Percentiles rank a stretch among this genome's conserved stretches.
Conservation (phyloP, 1,140 invertebrate genomes). For the Drosophila azteca region DNA sequence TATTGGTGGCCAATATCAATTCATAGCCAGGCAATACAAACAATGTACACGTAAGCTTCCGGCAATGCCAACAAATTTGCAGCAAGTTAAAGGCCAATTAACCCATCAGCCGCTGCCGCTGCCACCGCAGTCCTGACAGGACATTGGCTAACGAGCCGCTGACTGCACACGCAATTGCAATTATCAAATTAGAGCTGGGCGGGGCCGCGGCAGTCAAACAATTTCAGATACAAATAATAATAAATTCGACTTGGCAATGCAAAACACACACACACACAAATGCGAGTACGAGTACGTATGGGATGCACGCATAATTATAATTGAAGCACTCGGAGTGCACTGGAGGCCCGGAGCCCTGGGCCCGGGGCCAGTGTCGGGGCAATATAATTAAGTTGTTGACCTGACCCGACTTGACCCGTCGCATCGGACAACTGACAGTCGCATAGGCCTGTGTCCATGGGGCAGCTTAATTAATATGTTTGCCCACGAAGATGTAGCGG, state of each 20-base stretch:
- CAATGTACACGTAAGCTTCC: conserved; percentile 4
- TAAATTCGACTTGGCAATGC: conserved; percentile 48
- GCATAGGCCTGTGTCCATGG: conserved; percentile 56
- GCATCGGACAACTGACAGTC: conserved; percentile 59
- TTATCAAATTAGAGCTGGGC: conserved; percentile 72
- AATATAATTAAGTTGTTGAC: conserved; percentile 76
- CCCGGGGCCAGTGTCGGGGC: conserved; percentile 3
- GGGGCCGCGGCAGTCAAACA: conserved; percentile 19
- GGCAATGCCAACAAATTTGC: conserved; percentile 45
- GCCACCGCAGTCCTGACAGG: too few species aligned
- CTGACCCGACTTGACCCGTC: conserved; percentile 43
- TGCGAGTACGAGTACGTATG: background rate
- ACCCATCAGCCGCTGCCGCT: conserved; percentile 51
- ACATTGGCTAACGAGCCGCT: conserved; percentile 34
- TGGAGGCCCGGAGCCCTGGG: conserved; percentile 5
- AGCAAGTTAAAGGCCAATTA: conserved; percentile 75
- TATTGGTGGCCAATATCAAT: background rate
- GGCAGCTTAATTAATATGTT: conserved; percentile 75
- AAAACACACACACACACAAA: conserved; percentile 6
- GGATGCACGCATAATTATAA: conserved; percentile 37
- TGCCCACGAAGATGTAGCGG: conserved; percentile 46
- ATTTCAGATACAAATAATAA: conserved; percentile 69
- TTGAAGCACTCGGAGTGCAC: conserved; percentile 25
- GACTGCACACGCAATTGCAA: conserved; percentile 63
- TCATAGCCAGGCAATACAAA: too few species aligned